Base-by-base conservation (phyloP, 2,113 vertebrate species). In the Elanus axillaris region DNA sequence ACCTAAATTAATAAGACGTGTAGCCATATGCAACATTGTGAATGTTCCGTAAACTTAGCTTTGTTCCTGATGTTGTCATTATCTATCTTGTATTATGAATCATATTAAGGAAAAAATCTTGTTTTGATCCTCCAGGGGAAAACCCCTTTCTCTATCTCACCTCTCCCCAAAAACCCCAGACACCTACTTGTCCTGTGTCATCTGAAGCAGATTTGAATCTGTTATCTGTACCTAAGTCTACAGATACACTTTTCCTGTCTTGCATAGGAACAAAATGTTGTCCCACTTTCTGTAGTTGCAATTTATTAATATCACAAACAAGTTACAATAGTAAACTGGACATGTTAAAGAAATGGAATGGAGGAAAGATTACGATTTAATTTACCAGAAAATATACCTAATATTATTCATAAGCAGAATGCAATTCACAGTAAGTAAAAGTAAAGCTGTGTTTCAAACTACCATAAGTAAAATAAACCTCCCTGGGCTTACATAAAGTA, bases 181-280 rank as follows among this genome's bases (percentile, higher is more conserved):
- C 87, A 93, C 86, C 87, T 93, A 93, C 81, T 90, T 93, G 50
- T 95, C 81, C 84, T 90, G 19, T 95, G 89, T 95, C 89, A 94
- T 90, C 62, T 94, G 55, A 93, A 79, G 50, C 38, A 69, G 48
- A 91, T 94, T 66, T 73, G 59, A 96, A 59, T 94, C 58, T 91
- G 23, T 88, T 94, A 93, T 94, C 93, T 93, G 18, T 80, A 88
- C 13, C 16, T 80, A 83, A 75, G 92, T 94, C 86, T 95, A 72
- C n/a, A 94, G 79, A 90, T 86, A 75, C 5, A 86, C 29, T 95
- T 95, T 96, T 97, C 67, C 89, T 97, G 74, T 95, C 93, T 95
- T 89, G 87, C 74, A 88, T 42, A 91, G 86, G 91, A 97, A 94
- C 84, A 94, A 93, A 91, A 89, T 69, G n/a, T 95, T 97, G 91